Conservation (phyloP, 1,140 invertebrate genomes). For the Penaeus vannamei region DNA sequence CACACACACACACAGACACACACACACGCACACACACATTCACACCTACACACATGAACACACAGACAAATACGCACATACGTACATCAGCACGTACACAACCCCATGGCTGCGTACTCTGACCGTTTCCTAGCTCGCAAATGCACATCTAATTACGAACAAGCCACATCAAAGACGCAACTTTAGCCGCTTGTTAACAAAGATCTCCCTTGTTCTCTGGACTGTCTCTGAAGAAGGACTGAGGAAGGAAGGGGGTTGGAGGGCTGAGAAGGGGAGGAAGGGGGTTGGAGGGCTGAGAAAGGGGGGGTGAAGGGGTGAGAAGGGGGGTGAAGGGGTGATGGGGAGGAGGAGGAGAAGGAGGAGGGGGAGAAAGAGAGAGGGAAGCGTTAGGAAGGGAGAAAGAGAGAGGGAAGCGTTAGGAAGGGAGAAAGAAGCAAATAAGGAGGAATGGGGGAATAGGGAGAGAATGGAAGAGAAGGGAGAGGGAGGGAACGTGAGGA, state of each 20-base stretch:
- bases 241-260: background rate
- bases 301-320: background rate
- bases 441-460: background rate
- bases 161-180: background rate
- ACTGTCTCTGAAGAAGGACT: background rate
- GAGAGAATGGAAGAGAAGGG: background rate
- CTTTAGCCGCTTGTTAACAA: constrained; percentile 4
- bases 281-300: background rate
- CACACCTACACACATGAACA: constrained; percentile 38
- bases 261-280: background rate
- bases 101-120: background rate
- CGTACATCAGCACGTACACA: background rate
- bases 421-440: background rate
- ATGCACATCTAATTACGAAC: background rate
- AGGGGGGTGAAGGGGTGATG: too few relatives aligned
- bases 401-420: background rate
- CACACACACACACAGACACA: constrained; percentile 30
- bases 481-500: background rate
- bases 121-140: background rate
- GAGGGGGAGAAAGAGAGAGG: background rate
- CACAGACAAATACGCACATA: constrained; percentile 1
- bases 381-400: background rate
- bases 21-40: constrained; percentile 18
- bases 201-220: too few relatives aligned
- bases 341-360: too few relatives aligned